These are phyloP conservation scores for Drosophila birchii DNA, from an alignment of 2,888 invertebrate genomes.

Conservation along the genomic window DNA sequence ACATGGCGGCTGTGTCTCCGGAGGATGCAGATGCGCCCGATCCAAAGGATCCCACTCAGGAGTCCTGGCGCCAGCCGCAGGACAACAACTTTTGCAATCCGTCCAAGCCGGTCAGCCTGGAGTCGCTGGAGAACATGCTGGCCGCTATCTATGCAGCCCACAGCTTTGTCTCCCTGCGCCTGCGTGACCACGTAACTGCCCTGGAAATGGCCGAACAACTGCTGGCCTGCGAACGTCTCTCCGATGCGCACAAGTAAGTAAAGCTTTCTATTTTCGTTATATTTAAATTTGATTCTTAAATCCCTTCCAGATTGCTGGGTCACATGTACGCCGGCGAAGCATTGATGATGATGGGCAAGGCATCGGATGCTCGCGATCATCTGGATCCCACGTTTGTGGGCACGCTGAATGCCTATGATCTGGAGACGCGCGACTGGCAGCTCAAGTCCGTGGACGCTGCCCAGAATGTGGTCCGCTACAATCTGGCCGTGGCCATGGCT, in stretches of 20 bases:
- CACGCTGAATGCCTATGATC: conserved; percentile 86
- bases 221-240: conserved; percentile 89
- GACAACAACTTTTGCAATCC: conserved; percentile 86
- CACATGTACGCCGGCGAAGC: conserved; percentile 96
- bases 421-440: conserved; percentile 86
- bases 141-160: conserved; percentile 91
- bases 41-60: conserved; percentile 51
- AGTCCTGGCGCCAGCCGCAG: conserved; percentile 84
- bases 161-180: conserved; percentile 93
- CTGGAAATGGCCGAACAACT: conserved; percentile 91
- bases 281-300: not conserved
- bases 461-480: conserved; percentile 90
- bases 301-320: conserved; percentile 88
- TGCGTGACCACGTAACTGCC: conserved; percentile 93
- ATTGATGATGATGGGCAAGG: conserved; percentile 91
- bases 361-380: conserved; percentile 93
- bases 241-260: conserved; percentile 89
- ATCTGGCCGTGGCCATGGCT: conserved; percentile 91
- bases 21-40: conserved; percentile 57
- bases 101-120: conserved; percentile 87
- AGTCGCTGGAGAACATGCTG: conserved; percentile 87
- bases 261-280: rapidly evolving
- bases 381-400: conserved; percentile 91
- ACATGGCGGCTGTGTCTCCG: conserved; percentile 43
- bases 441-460: conserved; percentile 87